These are phyloP conservation scores for Brienomyrus brachyistius DNA, from an alignment of 2,113 vertebrate genomes.

Conservation along the genomic window DNA sequence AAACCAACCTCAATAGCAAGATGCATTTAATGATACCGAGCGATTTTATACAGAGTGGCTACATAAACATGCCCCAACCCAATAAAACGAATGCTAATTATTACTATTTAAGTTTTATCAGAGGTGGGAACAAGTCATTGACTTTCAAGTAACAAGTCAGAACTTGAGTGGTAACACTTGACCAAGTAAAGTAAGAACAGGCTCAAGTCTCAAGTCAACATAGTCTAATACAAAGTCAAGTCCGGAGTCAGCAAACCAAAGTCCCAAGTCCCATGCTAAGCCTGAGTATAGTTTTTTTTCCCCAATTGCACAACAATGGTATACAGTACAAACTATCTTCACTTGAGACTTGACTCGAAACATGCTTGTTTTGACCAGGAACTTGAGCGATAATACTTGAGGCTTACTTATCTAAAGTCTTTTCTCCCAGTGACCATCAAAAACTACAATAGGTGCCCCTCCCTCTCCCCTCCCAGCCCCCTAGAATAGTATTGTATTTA, in stretches of 20 bases:
- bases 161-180: neutral
- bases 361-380: neutral
- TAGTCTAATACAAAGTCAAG: no score
- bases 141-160: neutral
- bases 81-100: neutral
- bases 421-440: no score
- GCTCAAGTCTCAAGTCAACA: neutral
- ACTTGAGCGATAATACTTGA: neutral
- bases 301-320: neutral
- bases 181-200: neutral
- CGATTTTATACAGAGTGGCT: neutral
- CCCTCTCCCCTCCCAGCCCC: no score
- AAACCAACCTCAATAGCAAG: neutral
- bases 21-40: neutral
- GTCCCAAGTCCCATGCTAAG: neutral
- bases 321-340: neutral
- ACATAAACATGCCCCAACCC: neutral
- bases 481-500: no score
- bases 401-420: no score
- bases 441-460: no score
- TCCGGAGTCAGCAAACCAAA: no score
- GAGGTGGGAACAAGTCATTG: neutral
- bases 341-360: neutral
- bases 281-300: neutral
- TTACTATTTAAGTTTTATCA: neutral